Evolutionary conservation across 2,113 vertebrate species (phyloP).

Genomic region (Cochlearius cochlearius): DNA sequence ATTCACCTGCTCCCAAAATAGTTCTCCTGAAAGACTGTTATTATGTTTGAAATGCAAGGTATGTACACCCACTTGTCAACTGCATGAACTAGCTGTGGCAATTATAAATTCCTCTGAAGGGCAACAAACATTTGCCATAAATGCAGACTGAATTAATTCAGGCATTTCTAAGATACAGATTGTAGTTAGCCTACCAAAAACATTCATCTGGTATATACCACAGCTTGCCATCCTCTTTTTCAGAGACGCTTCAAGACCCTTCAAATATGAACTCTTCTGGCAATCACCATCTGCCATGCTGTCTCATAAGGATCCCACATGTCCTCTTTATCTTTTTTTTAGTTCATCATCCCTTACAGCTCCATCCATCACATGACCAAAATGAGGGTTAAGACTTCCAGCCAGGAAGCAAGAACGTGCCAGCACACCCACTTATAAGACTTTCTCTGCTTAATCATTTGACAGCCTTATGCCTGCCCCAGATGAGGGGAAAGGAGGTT

Average conservation of each 20-base stretch:
- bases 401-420: background rate
- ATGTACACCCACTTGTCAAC: slow-evolving; percentile 1
- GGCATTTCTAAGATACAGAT: background rate
- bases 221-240: background rate
- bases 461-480: background rate
- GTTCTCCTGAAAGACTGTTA: slow-evolving; percentile 6
- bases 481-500: background rate
- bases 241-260: background rate
- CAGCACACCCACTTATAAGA: background rate
- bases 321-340: background rate
- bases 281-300: background rate
- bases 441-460: background rate
- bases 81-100: background rate
- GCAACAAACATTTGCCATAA: background rate
- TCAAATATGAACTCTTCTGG: background rate
- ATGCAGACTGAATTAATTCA: slow-evolving; percentile 22
- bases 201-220: background rate
- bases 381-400: background rate
- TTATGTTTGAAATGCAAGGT: slow-evolving; percentile 32
- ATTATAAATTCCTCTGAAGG: slow-evolving; percentile 45
- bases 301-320: background rate
- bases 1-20: slow-evolving; percentile 34
- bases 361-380: background rate
- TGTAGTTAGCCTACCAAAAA: background rate
- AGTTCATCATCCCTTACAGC: background rate